Evolutionary conservation across 2,797 vertebrate species (phyloP).

Genomic region (Microhierax caerulescens): DNA sequence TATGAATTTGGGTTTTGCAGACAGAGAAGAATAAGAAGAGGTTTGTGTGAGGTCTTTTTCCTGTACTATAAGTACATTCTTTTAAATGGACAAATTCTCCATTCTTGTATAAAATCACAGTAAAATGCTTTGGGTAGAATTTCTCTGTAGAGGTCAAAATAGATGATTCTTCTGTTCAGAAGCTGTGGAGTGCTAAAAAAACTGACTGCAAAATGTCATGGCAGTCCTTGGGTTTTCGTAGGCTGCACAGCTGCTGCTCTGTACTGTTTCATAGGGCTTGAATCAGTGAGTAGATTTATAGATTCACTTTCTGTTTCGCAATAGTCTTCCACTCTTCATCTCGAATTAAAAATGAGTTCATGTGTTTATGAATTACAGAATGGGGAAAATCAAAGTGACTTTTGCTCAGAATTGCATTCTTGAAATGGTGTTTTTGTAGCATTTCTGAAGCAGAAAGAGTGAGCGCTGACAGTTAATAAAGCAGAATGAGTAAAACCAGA

Average conservation of each 20-base stretch:
- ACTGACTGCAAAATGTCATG: background rate
- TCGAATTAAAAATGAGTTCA: background rate
- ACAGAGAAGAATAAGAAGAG: background rate
- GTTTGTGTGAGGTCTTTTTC: background rate
- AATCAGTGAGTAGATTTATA: background rate
- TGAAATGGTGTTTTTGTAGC: background rate
- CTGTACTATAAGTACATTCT: background rate
- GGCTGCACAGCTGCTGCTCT: background rate
- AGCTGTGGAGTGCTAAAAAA: background rate
- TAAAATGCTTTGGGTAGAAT: background rate
- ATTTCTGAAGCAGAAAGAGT: background rate
- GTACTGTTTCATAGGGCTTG: background rate
- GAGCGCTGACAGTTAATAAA: background rate
- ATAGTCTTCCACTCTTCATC: background rate
- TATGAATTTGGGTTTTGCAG: background rate
- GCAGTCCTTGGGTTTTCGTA: background rate
- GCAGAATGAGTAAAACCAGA: background rate
- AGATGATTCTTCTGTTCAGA: background rate
- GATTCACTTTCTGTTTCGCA: background rate
- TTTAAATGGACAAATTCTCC: background rate
- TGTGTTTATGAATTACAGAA: background rate
- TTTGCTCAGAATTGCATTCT: background rate
- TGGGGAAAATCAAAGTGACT: background rate
- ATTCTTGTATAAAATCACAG: background rate
- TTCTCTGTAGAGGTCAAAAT: background rate